Base-by-base conservation (phyloP, 2,888 invertebrate species). In the Meghimatium bilineatum region DNA sequence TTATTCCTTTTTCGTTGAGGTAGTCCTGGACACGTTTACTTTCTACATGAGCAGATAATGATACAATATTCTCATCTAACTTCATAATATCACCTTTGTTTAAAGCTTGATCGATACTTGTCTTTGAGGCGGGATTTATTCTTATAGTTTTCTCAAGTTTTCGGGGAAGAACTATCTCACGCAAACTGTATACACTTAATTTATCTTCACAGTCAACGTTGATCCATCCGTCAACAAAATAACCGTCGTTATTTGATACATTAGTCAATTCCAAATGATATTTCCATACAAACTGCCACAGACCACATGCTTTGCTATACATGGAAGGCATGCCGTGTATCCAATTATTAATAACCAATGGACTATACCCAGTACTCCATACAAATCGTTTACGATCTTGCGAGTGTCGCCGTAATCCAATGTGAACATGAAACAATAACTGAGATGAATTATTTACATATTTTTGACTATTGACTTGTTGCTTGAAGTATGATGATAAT, bases 81-180 rank as follows among this genome's bases (percentile, higher is more conserved):
- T 44, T 12, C 17, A 36, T 20, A 38, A 77, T 34, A 23, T 77
- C n/a, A 8, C 36, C 63, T 29, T 63, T 60, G 1, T 2, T n/a
- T 38, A 63, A 38, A 63, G 38, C 63, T 6, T 3, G 0, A n/a
- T 26, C 17, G 32, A n/a, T 20, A 38, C 38, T 36, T 14, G 8
- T n/a, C 2, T 34, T 60, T 0, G 32, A 36, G n/a, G 63, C 77
- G n/a, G 26, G 26, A 6, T 23, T 12, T n/a, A 36, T 36, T 52
- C 14, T 49, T 8, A 75, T 6, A 1, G 2, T 29, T 1, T 29
- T 66, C 29, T 10, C 14, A 44, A 72, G 26, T 12, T n/a, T 23
- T 29, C 72, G 6, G 44, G 72, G 44, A 44, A 72, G 72, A 72
- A 14, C n/a, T 12, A 44, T n/a, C 23, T 72, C 72, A 72, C 72